Evolutionary conservation across 2,888 invertebrate genomes (phyloP).

Genomic region (Lepeophtheirus nordmannii): DNA sequence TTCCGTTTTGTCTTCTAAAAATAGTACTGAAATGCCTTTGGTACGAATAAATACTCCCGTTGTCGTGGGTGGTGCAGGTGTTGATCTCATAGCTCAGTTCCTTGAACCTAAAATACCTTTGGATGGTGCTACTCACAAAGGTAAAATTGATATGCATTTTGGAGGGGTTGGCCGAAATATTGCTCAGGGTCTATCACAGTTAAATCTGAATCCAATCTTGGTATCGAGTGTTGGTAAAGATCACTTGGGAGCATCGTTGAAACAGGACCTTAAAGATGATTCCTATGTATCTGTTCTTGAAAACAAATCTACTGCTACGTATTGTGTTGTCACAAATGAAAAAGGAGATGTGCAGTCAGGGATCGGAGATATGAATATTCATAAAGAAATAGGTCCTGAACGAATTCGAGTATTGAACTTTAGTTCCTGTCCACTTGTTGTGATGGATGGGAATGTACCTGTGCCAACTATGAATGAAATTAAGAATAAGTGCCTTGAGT

Average conservation of each 20-base stretch:
- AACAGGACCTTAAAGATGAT: constrained; percentile 27
- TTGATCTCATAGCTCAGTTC: constrained; percentile 53
- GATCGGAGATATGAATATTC: constrained; percentile 69
- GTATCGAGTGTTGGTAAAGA: constrained; percentile 65
- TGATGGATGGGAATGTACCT: constrained; percentile 70
- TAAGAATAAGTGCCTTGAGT: constrained; percentile 44
- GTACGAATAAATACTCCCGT: constrained; percentile 25
- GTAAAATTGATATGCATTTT: constrained; percentile 46
- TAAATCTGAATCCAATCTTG: constrained; percentile 49
- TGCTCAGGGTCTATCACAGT: constrained; percentile 62
- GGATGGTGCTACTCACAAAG: constrained; percentile 61
- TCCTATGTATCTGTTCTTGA: constrained; percentile 33
- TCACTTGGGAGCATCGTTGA: constrained; percentile 30
- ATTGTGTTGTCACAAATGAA: constrained; percentile 55
- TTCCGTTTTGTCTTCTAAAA: constrained; percentile 24
- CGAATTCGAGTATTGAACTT: constrained; percentile 38
- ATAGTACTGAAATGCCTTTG: constrained; percentile 8
- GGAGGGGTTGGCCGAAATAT: constrained; percentile 90
- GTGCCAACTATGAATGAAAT: constrained; percentile 48
- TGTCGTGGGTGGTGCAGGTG: constrained; percentile 60
- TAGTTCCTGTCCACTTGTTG: constrained; percentile 50
- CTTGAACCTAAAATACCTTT: constrained; percentile 38
- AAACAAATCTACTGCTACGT: constrained; percentile 49
- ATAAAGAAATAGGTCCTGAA: constrained; percentile 49
- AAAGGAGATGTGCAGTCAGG: constrained; percentile 62